phyloP scores from a whole-genome alignment of 2,113 vertebrate genomes.

The Pycnonotus jocosus region DNA sequence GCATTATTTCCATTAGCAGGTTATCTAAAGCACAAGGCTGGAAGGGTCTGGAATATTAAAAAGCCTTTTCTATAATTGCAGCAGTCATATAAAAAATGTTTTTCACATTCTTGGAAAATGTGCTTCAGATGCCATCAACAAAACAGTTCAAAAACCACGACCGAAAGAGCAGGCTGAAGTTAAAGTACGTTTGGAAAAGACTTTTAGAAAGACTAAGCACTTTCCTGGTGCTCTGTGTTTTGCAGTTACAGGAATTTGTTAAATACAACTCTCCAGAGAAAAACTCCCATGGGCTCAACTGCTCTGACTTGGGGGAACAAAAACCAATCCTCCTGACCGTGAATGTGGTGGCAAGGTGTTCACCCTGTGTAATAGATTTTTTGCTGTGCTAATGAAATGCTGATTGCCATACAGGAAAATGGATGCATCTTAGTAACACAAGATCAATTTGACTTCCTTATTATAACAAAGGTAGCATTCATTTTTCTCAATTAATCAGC shows the following conservation, averaged over 20 bases:
- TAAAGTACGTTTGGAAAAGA: background rate
- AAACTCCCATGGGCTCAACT: background rate
- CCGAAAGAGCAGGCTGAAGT: background rate
- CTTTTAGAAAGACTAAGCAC: background rate
- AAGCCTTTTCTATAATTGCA: background rate
- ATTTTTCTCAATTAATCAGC: constrained; percentile 33
- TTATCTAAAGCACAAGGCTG: background rate
- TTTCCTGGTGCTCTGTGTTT: background rate
- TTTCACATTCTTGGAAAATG: background rate
- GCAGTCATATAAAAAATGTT: background rate
- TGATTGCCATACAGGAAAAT: background rate
- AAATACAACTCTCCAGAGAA: background rate
- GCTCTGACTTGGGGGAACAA: background rate
- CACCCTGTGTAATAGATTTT: background rate
- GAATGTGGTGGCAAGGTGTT: background rate
- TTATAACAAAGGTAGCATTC: background rate
- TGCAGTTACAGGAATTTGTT: background rate
- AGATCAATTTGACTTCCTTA: background rate
- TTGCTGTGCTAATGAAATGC: background rate
- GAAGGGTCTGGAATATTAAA: background rate
- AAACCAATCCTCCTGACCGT: background rate
- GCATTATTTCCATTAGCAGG: background rate
- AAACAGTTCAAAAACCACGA: background rate
- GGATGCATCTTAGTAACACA: background rate
- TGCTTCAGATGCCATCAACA: background rate